phyloP scores from a whole-genome alignment of 2,113 vertebrate species.

The Sminthopsis crassicaudata region DNA sequence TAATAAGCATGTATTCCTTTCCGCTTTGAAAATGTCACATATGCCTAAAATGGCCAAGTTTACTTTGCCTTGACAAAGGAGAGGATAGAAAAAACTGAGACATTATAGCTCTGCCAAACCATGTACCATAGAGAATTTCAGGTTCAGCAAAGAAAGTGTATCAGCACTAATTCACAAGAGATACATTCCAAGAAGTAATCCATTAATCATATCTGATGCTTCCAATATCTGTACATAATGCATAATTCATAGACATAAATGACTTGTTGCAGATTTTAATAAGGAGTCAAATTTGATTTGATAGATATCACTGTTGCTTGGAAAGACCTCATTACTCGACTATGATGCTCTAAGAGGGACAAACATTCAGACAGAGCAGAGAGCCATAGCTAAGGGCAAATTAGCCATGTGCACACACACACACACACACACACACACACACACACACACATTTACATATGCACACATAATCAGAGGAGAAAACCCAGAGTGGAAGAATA shows the following conservation, averaged over 20 bases:
- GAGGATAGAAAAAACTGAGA: not conserved
- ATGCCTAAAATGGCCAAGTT: not conserved
- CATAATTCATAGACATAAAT: not conserved
- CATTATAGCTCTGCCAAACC: not conserved
- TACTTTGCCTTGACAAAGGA: not conserved
- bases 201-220: not conserved
- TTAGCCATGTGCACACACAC: not conserved
- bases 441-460: too few species aligned
- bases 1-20: not conserved
- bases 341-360: not conserved
- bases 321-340: too few species aligned
- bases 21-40: not conserved
- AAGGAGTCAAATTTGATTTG: not conserved
- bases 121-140: not conserved
- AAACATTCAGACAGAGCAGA: not conserved
- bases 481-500: not conserved
- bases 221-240: not conserved
- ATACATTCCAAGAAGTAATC: not conserved
- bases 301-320: not conserved
- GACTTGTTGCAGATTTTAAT: not conserved
- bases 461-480: not conserved
- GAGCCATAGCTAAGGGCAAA: not conserved
- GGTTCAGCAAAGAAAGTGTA: not conserved
- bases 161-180: not conserved
- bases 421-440: too few species aligned